Base-by-base conservation (phyloP, 2,797 vertebrate species). In the Taeniopygia guttata region DNA sequence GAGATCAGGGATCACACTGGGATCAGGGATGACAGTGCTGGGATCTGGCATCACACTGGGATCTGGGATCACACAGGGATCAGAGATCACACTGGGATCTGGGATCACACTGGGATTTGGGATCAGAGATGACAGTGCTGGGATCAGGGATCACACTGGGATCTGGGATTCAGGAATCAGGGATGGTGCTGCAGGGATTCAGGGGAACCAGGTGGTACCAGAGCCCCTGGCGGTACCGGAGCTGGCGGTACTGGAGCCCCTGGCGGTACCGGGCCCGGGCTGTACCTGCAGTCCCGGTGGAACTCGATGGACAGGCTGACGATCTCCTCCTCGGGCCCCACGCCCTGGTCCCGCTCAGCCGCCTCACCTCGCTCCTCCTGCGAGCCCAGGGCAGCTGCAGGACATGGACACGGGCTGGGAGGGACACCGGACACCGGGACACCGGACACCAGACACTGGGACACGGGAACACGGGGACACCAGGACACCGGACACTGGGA, bases 271-370 rank as follows among this genome's bases (percentile, higher is more conserved):
- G 36, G 36, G 36, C 13, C 38, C 38, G 38, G 10, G 56, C 34
- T 4, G 14, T 68, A 95, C 91, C 98, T 98, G 45, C 96, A 91
- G 11, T 97, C 97, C 69, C 98, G 97, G 2, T 98, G 98, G 81
- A 98, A 98, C 96, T 98, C 98, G 12, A 98, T 98, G 88, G 98
- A 98, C 42, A 98, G 97, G 70, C 98, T 98, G 96, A 98, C 98
- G 13, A 98, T 98, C 94, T 98, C 98, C 0, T 98, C 98, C 6
- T 98, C 98, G 0, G 97, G 92, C 85, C 97, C 96, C 26, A 95
- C 76, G 27, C 94, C 97, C 92, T 96, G 97, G 60, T 98, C 97
- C 77, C 96, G 97, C 84, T 98, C 98, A 1, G 97, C 78, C 32
- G 96, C 98, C 38, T 98, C 98, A 0, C 97, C 98, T 0, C 97